Evolutionary conservation across 2,888 invertebrate species (phyloP).

Genomic region (Ochropacha duplaris): DNA sequence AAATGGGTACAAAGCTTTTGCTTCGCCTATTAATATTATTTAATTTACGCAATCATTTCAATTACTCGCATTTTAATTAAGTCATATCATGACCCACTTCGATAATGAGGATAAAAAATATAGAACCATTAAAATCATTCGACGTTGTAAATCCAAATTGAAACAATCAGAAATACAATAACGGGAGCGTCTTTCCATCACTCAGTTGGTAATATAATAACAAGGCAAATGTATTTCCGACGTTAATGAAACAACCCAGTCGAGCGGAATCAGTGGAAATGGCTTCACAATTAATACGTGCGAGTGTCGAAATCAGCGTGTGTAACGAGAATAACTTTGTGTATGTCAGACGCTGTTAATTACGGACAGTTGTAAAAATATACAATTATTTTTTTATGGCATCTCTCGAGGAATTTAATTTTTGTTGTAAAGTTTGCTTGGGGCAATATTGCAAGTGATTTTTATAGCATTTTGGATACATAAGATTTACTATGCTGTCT

Average conservation of each 20-base stretch:
- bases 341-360: slow-evolving; percentile 10
- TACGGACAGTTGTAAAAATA: slow-evolving; percentile 6
- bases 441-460: not conserved
- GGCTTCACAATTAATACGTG: slow-evolving; percentile 11
- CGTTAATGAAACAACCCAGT: slow-evolving; percentile 12
- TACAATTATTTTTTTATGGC: slow-evolving; percentile 14
- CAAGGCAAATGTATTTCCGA: slow-evolving; percentile 8
- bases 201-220: slow-evolving; percentile 8
- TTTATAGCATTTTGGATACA: not conserved
- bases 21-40: too few species aligned
- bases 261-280: slow-evolving; percentile 11
- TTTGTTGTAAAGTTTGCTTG: not conserved
- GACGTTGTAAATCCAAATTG: slow-evolving; percentile 17
- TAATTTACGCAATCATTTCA: not conserved
- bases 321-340: slow-evolving; percentile 3
- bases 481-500: too few species aligned
- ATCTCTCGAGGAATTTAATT: slow-evolving; percentile 6
- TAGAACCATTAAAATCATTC: not conserved
- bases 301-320: slow-evolving; percentile 6
- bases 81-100: not conserved
- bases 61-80: not conserved
- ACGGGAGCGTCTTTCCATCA: slow-evolving; percentile 10
- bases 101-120: not conserved
- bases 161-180: slow-evolving; percentile 20
- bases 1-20: too few species aligned